Evolutionary conservation across 2,797 vertebrate species (phyloP).

Genomic region (Pelodytes ibericus): DNA sequence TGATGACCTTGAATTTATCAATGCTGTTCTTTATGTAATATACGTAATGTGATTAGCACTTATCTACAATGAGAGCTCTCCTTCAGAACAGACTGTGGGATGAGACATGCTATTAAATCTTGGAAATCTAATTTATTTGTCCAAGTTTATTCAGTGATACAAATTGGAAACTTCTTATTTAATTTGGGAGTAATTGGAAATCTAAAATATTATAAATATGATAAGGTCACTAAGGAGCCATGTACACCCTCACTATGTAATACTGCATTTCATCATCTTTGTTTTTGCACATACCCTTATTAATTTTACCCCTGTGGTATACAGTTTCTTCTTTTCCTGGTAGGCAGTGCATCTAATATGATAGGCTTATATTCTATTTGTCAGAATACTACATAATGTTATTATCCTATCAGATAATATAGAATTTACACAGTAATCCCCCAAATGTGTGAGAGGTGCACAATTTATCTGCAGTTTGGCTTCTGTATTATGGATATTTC

Average conservation of each 20-base stretch:
- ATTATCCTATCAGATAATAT: too few species aligned
- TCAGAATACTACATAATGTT: too few species aligned
- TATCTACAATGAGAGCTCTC: constrained; percentile 34
- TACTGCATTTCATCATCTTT: background rate
- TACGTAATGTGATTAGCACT: constrained; percentile 45
- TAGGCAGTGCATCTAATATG: too few species aligned
- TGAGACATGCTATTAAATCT: constrained; percentile 31
- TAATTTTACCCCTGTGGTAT: too few species aligned
- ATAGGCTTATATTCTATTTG: too few species aligned
- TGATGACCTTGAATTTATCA: constrained; percentile 28
- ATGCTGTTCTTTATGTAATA: constrained; percentile 34
- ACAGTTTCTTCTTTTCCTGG: too few species aligned
- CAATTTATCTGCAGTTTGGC: too few species aligned
- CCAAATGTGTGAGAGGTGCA: too few species aligned
- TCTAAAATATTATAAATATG: constrained; percentile 6
- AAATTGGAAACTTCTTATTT: constrained; percentile 48
- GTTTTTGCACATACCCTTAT: background rate
- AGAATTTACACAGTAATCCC: too few species aligned
- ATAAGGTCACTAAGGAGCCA: constrained; percentile 10
- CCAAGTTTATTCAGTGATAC: constrained; percentile 45
- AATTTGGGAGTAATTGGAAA: constrained; percentile 40
- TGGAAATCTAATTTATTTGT: constrained; percentile 43
- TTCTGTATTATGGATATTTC: too few species aligned
- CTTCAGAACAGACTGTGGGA: constrained; percentile 19
- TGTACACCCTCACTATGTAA: background rate